phyloP scores from a whole-genome alignment of 2,797 vertebrate species.

The Mus spretus region DNA sequence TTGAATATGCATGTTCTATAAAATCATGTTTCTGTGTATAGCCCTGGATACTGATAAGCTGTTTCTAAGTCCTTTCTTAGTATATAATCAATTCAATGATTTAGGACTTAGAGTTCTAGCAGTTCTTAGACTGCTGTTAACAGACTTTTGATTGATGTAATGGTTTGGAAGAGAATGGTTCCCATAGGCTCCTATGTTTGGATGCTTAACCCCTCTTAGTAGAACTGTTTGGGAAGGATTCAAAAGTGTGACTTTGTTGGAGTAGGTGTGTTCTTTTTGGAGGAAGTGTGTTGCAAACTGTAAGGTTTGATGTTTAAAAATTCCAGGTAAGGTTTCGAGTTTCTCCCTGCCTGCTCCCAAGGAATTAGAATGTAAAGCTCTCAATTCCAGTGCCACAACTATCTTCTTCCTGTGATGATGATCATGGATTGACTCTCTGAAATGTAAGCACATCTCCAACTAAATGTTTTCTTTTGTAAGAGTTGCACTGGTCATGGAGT shows the following conservation, averaged over 20 bases:
- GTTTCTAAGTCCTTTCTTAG: neutral
- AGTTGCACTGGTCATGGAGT: neutral
- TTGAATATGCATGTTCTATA: constrained; percentile 40
- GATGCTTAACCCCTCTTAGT: neutral
- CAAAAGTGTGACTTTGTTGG: neutral
- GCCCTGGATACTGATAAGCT: constrained; percentile 33
- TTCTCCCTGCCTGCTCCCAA: neutral
- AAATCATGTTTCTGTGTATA: constrained; percentile 31
- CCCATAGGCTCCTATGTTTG: neutral
- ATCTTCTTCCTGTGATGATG: neutral
- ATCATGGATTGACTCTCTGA: neutral
- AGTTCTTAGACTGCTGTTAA: neutral
- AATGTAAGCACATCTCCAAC: neutral
- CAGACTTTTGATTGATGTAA: neutral
- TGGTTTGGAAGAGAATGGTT: neutral
- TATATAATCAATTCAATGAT: constrained; percentile 18
- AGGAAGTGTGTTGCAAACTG: neutral
- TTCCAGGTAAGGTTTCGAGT: neutral
- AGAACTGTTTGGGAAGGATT: neutral
- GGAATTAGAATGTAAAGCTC: neutral
- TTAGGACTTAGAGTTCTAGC: neutral
- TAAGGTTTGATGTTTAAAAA: neutral
- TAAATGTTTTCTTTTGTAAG: neutral
- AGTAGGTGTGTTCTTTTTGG: neutral
- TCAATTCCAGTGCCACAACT: neutral